Base-by-base conservation (phyloP, 2,888 invertebrate genomes). In the Plusia festucae region DNA sequence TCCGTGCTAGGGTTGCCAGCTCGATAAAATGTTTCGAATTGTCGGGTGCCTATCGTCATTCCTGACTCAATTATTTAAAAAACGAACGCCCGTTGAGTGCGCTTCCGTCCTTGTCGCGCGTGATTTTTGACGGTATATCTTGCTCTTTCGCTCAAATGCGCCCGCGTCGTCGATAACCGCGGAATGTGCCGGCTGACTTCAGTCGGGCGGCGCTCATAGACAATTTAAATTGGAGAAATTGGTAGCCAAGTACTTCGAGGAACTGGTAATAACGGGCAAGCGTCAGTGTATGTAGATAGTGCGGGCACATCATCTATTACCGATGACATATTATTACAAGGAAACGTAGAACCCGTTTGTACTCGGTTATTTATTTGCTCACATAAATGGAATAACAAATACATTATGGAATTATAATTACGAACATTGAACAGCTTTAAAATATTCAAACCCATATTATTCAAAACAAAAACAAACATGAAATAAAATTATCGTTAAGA, bases 101-200 rank as follows among this genome's bases (percentile, higher is more conserved):
- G 72, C 78, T 62, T 86, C 82, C 79, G 80, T 93, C 93, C 85
- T 85, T 91, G 85, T 94, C 84, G 59, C 85, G 63, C 90, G 75
- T 85, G 81, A 89, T 88, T 88, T 88, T 85, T 70, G 82, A 81
- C 60, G 68, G 68, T 88, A 82, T 84, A 58, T 73, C 82, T 70
- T 78, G 93, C 93, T 81, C 88, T 83, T 79, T 93, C 85, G 40
- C 75, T 62, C 89, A 85, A 87, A 87, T 90, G 93, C 92, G 91
- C 89, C 87, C 84, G 92, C 91, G 90, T 83, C 85, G 88, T 87
- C 90, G 94, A 94, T 94, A 94, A 93, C 89, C 85, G 82, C 83
- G 93, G 94, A 94, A 95, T 94, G 94, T 83, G 93, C 90, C 95
- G 94, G 93, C 93, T 91, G 90, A 93, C 93, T 94, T 94, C 93